These are phyloP conservation scores for Calephelis perditalis DNA, from an alignment of 2,888 invertebrate species.

Conservation along the genomic window DNA sequence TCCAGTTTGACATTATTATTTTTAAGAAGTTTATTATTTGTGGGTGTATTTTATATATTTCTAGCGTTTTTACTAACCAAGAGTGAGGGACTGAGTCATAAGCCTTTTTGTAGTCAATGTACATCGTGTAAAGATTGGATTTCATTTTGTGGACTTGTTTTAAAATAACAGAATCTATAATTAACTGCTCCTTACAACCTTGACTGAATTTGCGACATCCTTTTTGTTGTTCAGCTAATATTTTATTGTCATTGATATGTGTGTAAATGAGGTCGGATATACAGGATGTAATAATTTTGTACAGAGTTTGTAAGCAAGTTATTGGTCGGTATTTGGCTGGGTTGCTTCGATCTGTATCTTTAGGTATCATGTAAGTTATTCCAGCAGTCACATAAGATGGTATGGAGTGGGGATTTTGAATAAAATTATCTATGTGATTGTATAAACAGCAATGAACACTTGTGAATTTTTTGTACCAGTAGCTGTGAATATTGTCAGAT, in stretches of 20 bases:
- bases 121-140: no score
- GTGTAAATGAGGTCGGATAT: constrained; percentile 27
- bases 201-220: constrained; percentile 19
- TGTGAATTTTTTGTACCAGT: no score
- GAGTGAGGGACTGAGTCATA: constrained; percentile 17
- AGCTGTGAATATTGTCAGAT: no score
- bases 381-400: constrained; percentile 26
- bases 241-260: constrained; percentile 25
- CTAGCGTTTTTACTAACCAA: constrained; percentile 28
- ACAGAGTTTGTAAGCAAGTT: constrained; percentile 34
- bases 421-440: constrained; percentile 19
- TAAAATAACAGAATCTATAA: no score
- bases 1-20: constrained; percentile 20
- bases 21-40: constrained; percentile 19
- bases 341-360: constrained; percentile 23
- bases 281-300: constrained; percentile 31
- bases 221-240: constrained; percentile 23
- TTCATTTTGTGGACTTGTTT: no score
- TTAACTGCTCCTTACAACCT: constrained; percentile 17
- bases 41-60: constrained; percentile 28
- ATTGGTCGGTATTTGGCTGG: constrained; percentile 34
- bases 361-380: constrained; percentile 27
- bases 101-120: constrained; percentile 26
- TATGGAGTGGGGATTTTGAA: constrained; percentile 18
- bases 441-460: no score